These are phyloP conservation scores for Clarias magur DNA, from an alignment of 2,113 vertebrate genomes.

Conservation along the genomic window DNA sequence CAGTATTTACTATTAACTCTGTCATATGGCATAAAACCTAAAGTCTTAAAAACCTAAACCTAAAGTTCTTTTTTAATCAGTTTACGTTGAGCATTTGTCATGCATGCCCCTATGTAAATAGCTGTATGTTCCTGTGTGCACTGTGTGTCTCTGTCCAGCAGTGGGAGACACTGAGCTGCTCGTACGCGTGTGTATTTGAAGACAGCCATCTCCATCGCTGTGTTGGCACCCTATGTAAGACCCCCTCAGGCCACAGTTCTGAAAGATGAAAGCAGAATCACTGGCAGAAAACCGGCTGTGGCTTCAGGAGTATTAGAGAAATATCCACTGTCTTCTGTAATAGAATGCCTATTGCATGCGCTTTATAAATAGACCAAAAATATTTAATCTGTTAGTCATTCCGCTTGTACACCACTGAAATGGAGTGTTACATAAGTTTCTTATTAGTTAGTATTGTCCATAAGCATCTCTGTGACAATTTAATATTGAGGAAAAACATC, in stretches of 20 bases:
- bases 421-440: slow-evolving; percentile 5
- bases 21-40: background rate
- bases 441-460: background rate
- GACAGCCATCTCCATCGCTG: background rate
- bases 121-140: background rate
- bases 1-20: too few relatives aligned
- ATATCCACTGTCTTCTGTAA: background rate
- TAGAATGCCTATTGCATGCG: background rate
- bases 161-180: slow-evolving; percentile 14
- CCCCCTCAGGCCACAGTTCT: slow-evolving; percentile 35
- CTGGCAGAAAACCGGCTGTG: slow-evolving; percentile 11
- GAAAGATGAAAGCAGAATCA: slow-evolving; percentile 23
- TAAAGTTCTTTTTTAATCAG: background rate
- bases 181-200: background rate
- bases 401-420: slow-evolving; percentile 1
- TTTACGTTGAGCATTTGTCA: background rate
- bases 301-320: slow-evolving; percentile 15
- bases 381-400: slow-evolving; percentile 2
- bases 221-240: slow-evolving; percentile 25
- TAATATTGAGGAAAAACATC: background rate
- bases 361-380: slow-evolving; percentile 27
- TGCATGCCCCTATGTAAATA: background rate
- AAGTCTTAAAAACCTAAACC: background rate
- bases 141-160: slow-evolving; percentile 4
- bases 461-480: background rate